phyloP scores from a whole-genome alignment of 1,140 invertebrate genomes.

The Melipona quadrifasciata region DNA sequence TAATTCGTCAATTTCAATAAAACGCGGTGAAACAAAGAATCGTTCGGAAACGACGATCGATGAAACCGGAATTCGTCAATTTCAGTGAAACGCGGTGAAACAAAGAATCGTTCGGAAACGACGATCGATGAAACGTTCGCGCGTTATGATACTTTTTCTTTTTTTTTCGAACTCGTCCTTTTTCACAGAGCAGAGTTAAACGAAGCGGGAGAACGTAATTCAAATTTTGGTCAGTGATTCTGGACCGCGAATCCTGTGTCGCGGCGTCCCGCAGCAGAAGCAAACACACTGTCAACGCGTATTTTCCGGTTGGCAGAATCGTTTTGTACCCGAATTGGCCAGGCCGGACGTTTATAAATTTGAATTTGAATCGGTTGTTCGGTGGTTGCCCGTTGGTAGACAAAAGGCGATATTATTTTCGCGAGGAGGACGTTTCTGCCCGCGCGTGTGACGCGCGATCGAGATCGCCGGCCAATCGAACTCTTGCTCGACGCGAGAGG shows the following conservation, averaged over 20 bases:
- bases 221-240: neutral
- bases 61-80: neutral
- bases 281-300: slow-evolving; percentile 26
- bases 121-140: too few relatives aligned
- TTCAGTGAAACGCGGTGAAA: neutral
- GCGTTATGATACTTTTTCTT: too few relatives aligned
- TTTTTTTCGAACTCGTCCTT: neutral
- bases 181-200: neutral
- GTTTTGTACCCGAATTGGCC: slow-evolving; percentile 26
- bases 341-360: slow-evolving; percentile 20
- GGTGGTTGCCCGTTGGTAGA: neutral
- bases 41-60: too few relatives aligned
- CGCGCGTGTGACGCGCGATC: neutral
- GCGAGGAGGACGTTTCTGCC: neutral
- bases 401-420: slow-evolving; percentile 21
- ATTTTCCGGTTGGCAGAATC: slow-evolving; percentile 6
- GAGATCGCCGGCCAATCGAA: neutral
- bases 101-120: too few relatives aligned
- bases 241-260: neutral
- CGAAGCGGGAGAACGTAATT: neutral
- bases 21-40: too few relatives aligned
- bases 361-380: slow-evolving; percentile 17
- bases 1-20: neutral
- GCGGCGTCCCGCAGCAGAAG: neutral
- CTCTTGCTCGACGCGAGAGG: neutral